Evolutionary conservation across 2,797 vertebrate genomes (phyloP), one percentile per base, ranked within the genome.

Genomic region (Hydrolagus colliei): DNA sequence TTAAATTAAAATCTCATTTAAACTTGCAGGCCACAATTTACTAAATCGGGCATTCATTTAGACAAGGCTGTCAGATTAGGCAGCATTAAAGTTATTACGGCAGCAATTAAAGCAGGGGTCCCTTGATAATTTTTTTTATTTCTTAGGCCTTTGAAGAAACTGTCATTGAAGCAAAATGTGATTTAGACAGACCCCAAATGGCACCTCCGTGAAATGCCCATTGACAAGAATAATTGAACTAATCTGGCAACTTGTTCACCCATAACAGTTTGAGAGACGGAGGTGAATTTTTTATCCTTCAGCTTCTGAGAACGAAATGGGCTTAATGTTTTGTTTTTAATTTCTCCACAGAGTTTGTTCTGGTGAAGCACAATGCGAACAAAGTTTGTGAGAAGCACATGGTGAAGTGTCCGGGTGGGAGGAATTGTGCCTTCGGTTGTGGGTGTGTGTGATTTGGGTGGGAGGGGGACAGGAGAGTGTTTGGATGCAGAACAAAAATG

Each of bases 171-270:
- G 18, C 32, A 41, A 68, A 71, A 35, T 71, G 65, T 20, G 71
- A 67, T 35, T 4, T 84, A 35, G 9, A 63, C 18, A 16, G 65
- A 41, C 52, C 41, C 65, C 65, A 65, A 68, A 18, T 12, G 52
- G 32, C 79, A 71, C 27, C 65, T 71, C 32, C 16, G 18, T 18
- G 32, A 35, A 71, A 20, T 41, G 32, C 9, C 65, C 0, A 84
- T 52, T 71, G 79, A 84, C 79, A 84, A 84, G 79, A 35, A 41
- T 84, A 84, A 84, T 84, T 84, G 65, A 84, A 84, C 65, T 71
- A 84, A 84, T 35, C 65, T 84, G 79, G 52, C 79, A 84, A 67
- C 20, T 52, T 84, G 27, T 84, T 84, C 32, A 84, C 79, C 79
- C 79, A 9, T n/a, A n/a, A 84, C 65, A 16, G 71, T 84, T 68